Conservation (phyloP, 2,113 vertebrate genomes). For the Leiothrix lutea region DNA sequence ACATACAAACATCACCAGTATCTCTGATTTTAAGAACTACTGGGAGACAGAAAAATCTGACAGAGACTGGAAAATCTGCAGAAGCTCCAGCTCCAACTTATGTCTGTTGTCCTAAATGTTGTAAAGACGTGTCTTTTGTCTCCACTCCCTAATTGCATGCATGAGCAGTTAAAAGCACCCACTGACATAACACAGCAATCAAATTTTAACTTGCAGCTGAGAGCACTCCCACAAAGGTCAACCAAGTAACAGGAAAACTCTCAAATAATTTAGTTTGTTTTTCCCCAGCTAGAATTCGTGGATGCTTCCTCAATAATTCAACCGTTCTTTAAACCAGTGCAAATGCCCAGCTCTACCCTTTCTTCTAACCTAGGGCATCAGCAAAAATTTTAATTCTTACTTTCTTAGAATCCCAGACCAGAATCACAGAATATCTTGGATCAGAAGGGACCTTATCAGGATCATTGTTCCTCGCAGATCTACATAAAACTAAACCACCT, state of each 20-base stretch:
- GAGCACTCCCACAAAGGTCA: not conserved
- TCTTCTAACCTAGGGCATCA: not conserved
- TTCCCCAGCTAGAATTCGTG: not conserved
- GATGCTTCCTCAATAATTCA: not conserved
- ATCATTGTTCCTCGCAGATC: not conserved
- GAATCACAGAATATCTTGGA: rapidly evolving
- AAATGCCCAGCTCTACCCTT: not conserved
- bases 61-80: not conserved
- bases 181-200: not conserved
- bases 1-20: not conserved
- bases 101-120: rapidly evolving
- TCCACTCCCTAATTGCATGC: not conserved
- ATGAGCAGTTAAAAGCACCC: not conserved
- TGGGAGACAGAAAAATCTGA: not conserved
- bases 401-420: not conserved
- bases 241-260: not conserved
- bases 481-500: not conserved
- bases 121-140: not conserved
- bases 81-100: not conserved
- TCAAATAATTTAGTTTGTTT: not conserved
- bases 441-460: not conserved
- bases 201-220: not conserved
- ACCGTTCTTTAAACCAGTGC: not conserved
- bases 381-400: not conserved
- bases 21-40: not conserved